Conservation (phyloP, 2,888 invertebrate species). For the Drosophila mulleri region DNA sequence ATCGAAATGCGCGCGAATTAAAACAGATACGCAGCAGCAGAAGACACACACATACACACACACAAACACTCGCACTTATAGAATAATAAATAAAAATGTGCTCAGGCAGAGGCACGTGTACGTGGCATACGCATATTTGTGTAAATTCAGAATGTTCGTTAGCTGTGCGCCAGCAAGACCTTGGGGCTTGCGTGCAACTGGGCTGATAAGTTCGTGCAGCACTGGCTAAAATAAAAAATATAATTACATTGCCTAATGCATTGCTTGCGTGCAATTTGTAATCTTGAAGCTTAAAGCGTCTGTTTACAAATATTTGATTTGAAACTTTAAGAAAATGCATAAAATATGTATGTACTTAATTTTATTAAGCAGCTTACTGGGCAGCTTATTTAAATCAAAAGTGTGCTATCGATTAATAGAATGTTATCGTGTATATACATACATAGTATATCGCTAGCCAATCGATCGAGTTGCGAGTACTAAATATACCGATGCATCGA, state of each 20-base stretch:
- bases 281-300: background rate
- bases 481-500: background rate
- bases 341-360: too few species aligned
- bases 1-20: slow-evolving; percentile 61
- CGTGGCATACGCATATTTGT: slow-evolving; percentile 55
- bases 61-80: background rate
- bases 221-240: slow-evolving; percentile 13
- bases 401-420: background rate
- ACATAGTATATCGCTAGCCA: background rate
- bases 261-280: background rate
- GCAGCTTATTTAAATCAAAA: background rate
- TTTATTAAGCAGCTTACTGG: too few species aligned
- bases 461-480: background rate
- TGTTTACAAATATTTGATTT: background rate
- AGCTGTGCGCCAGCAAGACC: slow-evolving; percentile 4
- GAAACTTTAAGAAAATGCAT: too few species aligned
- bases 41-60: slow-evolving; percentile 4
- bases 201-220: slow-evolving; percentile 4
- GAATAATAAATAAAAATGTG: slow-evolving; percentile 30
- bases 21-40: slow-evolving; percentile 17
- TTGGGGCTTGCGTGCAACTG: slow-evolving; percentile 2
- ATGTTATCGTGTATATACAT: background rate
- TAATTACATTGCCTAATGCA: background rate
- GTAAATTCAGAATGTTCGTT: slow-evolving; percentile 1
- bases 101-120: slow-evolving; percentile 61